Base-by-base conservation (phyloP, 2,888 invertebrate species). In the Frankliniella intonsa region DNA sequence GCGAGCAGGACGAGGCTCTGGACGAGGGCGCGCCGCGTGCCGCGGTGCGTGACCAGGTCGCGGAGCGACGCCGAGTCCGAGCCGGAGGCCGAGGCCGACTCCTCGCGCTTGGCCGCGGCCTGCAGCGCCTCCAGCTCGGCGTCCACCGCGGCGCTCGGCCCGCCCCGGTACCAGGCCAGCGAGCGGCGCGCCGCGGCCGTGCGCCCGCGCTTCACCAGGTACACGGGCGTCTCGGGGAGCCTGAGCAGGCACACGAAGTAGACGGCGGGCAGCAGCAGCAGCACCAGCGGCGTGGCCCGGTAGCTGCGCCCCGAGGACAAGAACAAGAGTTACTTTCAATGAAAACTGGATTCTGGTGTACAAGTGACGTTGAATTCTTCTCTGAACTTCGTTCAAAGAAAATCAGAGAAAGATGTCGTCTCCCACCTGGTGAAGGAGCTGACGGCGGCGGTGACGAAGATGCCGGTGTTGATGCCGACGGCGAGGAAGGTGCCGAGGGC, bases 181-280 rank as follows among this genome's bases (percentile, higher is more conserved):
- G 89, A 85, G 14, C 85, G 84, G 51, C 87, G 84, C 0, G 90
- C 90, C 84, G 91, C 91, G 82, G 88, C 87, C 80, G 85, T 81
- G 19, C 88, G 86, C 11, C 89, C 89, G 65, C 84, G 86, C 84
- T 88, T 89, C 79, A 90, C 86, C 12, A 90, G 87, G 83, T 88
- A 90, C 0, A 90, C 88, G 0, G 93, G 93, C 0, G 92, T 91
- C 84, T 93, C 93, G 0, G 92, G 92, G 87, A 92, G 84, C 86
- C 87, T 87, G 19, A 89, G 86, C 83, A 91, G 89, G 10, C 89
- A 84, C 0, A 90, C 81, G 1, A 91, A 83, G 80, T 90, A 90
- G 0, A 90, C 14, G 0, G 90, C 85, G 0, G 91, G 90, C 12
- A 91, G 84, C 0, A 90, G 81, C 12, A 90, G 85, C 81, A 90